phyloP scores from a whole-genome alignment of 2,888 invertebrate species.

The Sarcophaga caerulescens region DNA sequence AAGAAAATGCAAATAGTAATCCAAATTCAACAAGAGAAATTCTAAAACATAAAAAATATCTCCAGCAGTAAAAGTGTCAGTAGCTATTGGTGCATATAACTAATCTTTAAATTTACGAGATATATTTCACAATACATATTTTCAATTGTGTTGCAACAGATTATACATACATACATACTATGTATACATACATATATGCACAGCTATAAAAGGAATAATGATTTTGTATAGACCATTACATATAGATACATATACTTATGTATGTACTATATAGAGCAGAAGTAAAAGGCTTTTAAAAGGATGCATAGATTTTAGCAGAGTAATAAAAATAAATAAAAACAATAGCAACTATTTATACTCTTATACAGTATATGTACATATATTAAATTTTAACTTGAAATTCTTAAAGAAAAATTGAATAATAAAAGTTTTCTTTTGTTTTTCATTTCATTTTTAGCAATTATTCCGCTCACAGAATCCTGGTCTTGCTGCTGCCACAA shows the following conservation, averaged over 20 bases:
- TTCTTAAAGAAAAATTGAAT: background rate
- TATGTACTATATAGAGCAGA: background rate
- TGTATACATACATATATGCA: no score
- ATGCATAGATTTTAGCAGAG: constrained; percentile 8
- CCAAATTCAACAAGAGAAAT: background rate
- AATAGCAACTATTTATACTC: constrained; percentile 12
- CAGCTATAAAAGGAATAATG: constrained; percentile 33
- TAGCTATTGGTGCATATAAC: constrained; percentile 59
- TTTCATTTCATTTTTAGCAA: constrained; percentile 84
- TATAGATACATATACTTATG: background rate
- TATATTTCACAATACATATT: constrained; percentile 24
- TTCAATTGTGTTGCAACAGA: constrained; percentile 33
- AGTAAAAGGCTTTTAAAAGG: background rate
- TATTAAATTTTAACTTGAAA: no score
- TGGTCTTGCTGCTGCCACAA: constrained; percentile 84
- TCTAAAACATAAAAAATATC: background rate
- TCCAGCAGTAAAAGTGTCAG: constrained; percentile 56
- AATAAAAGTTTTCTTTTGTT: background rate
- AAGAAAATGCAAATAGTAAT: background rate
- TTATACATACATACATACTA: background rate
- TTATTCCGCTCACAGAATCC: constrained; percentile 93
- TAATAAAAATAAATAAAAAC: constrained; percentile 37
- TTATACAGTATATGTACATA: background rate
- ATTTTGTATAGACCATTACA: background rate
- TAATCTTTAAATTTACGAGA: constrained; percentile 64